Percentiles rank a stretch among this genome's conserved stretches.
These are phyloP conservation scores for Clivina fossor DNA, from an alignment of 2,888 invertebrate genomes.

Conservation along the genomic window DNA sequence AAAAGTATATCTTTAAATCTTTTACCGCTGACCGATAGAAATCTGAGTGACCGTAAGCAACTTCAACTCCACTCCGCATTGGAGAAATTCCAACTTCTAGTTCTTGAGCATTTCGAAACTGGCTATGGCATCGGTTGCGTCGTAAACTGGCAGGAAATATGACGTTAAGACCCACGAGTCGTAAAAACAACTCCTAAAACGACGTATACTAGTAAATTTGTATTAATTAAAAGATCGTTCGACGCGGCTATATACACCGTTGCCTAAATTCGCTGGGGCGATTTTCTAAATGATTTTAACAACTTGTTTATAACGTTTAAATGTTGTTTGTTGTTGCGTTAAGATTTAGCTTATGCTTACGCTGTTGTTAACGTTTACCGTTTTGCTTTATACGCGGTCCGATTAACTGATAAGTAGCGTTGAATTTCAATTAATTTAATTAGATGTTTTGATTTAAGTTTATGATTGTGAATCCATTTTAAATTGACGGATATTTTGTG, in stretches of 20 bases:
- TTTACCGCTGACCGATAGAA: no score
- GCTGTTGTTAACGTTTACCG: not conserved
- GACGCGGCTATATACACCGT: no score
- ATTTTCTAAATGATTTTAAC: constrained; percentile 22
- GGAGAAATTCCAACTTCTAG: no score
- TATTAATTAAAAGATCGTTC: constrained; percentile 30
- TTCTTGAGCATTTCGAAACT: no score
- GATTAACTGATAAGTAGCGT: not conserved
- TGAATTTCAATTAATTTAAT: not conserved
- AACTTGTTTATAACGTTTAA: constrained; percentile 23
- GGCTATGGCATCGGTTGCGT: no score
- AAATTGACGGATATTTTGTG: not conserved
- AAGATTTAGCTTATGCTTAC: no score
- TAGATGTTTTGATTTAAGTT: no score
- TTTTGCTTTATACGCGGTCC: constrained; percentile 1
- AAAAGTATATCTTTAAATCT: no score
- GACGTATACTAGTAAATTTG: constrained; percentile 26
- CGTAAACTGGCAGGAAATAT: constrained; percentile 31
- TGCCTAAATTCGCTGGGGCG: constrained; percentile 16
- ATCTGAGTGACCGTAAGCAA: no score
- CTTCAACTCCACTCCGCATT: no score
- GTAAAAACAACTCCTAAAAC: constrained; percentile 31
- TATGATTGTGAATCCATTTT: no score
- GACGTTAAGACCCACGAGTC: constrained; percentile 26
- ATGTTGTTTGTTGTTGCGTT: no score